Conservation (phyloP, 2,888 invertebrate genomes). For the Rhagophthalmus giganteus region DNA sequence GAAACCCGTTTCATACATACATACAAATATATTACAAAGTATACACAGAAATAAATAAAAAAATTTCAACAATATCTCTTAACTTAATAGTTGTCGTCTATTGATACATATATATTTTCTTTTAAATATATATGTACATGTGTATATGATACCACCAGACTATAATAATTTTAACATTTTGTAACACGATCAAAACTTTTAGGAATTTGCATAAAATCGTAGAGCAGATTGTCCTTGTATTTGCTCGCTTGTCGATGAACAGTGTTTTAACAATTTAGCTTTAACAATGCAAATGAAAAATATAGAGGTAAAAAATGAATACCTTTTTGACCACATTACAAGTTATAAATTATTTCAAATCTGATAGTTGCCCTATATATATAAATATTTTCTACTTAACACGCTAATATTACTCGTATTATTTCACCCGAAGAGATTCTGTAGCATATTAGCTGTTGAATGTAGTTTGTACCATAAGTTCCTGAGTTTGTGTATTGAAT, state of each 20-base stretch:
- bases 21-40: slow-evolving; percentile 24
- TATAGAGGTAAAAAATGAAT: no score
- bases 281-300: no score
- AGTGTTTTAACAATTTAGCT: no score
- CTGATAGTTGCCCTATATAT: slow-evolving; percentile 12
- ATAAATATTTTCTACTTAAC: slow-evolving; percentile 13
- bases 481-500: slow-evolving; percentile 27
- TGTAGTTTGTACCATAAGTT: slow-evolving; percentile 30
- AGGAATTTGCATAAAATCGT: no score
- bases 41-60: slow-evolving; percentile 28
- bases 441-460: slow-evolving; percentile 20
- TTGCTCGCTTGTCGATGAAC: no score
- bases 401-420: slow-evolving; percentile 23
- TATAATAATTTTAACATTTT: slow-evolving; percentile 13
- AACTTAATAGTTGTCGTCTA: slow-evolving; percentile 17
- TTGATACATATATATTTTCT: slow-evolving; percentile 20
- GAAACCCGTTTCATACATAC: slow-evolving; percentile 20
- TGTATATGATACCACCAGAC: slow-evolving; percentile 16
- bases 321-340: no score
- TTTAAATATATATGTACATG: slow-evolving; percentile 7
- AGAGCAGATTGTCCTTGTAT: no score
- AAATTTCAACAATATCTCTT: slow-evolving; percentile 19
- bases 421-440: slow-evolving; percentile 29
- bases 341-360: slow-evolving; percentile 7
- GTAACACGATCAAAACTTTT: slow-evolving; percentile 10